phyloP scores from a whole-genome alignment of 2,113 vertebrate genomes.

The Campylorhamphus procurvoides region DNA sequence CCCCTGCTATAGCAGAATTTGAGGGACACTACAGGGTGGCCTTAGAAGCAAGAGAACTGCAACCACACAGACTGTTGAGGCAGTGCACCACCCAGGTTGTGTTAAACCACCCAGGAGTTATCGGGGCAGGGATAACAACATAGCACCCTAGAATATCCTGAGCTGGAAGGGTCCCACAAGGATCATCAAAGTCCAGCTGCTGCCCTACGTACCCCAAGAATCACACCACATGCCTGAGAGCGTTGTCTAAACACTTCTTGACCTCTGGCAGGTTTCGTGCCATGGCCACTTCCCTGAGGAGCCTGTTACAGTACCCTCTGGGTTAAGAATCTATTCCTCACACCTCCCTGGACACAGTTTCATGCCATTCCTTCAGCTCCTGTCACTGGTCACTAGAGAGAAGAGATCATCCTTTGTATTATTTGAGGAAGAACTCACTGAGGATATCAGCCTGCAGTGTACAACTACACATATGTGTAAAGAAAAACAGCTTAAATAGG shows the following conservation, averaged over 20 bases:
- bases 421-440: not conserved
- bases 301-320: not conserved
- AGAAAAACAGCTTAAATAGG: not conserved
- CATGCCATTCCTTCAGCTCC: not conserved
- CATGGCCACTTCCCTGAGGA: not conserved
- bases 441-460: not conserved
- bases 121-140: not conserved
- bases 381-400: not conserved
- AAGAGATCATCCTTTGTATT: not conserved
- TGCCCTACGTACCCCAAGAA: not conserved
- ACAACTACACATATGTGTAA: not conserved
- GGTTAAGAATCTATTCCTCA: not conserved
- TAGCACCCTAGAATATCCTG: not conserved
- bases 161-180: not conserved
- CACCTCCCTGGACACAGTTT: not conserved
- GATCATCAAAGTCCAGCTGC: not conserved
- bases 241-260: too few relatives aligned
- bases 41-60: not conserved
- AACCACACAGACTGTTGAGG: fast-evolving
- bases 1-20: not conserved
- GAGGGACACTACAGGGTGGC: not conserved
- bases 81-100: fast-evolving
- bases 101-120: not conserved
- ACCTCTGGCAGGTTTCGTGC: not conserved
- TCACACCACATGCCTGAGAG: not conserved